Evolutionary conservation across 1,140 invertebrate genomes (phyloP), one percentile per base, ranked within the genome.

Genomic region (Ruditapes philippinarum): DNA sequence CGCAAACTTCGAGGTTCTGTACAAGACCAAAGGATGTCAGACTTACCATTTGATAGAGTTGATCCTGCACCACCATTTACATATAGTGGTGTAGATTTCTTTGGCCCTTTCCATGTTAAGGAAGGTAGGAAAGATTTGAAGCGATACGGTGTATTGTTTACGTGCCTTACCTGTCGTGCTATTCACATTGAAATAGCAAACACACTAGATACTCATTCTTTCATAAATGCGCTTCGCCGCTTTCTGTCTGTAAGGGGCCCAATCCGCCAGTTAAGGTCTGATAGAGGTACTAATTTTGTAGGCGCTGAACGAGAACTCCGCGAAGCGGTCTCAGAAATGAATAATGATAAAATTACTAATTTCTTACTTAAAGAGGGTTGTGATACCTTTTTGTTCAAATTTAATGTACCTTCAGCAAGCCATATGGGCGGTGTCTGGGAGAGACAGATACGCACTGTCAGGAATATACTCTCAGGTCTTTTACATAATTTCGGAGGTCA

Each of bases 121-220:
- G 76, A 90, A 49, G 82, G 82, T 54, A 22, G 68, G 36, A 86
- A 81, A 28, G 73, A 86, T 60, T 5, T 92, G 4, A 31, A 93
- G 79, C 22, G 68, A 40, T 92, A 87, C 42, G 88, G 76, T 40
- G 62, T 85, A 4, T 33, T 92, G 0, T 93, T 91, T 45, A 91
- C 90, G 60, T 92, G 92, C 51, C 22, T 93, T 17, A 49, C 51
- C 17, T 68, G 60, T 33, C 17, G 92, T 85, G 92, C 92, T 12
- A 73, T 93, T 25, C 92, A 92, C 65, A 33, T 93, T 3, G 92
- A 92, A 60, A 40, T 73, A n/a, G 70, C 38, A 40, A 45, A 76
- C 36, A 14, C 73, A 9, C 25, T 76, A 17, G 73, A 76, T n/a
- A 76, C 73, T 11, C 1, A 11, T 76, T 76, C 36, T 22, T 76